Base-by-base conservation (phyloP, 1,140 invertebrate species). In the Apis laboriosa region DNA sequence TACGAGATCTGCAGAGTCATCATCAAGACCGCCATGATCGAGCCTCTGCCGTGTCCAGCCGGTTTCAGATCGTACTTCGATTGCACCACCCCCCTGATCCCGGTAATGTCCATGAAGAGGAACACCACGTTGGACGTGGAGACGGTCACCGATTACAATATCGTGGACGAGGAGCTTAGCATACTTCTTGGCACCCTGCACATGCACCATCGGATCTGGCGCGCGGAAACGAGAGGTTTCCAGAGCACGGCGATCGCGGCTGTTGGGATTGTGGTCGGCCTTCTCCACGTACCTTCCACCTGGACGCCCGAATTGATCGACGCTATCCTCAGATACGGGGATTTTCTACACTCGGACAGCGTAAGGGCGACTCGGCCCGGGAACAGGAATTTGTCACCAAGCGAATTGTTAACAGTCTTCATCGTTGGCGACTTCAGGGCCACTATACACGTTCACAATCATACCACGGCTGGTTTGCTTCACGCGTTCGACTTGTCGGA, bases 201-300 rank as follows among this genome's bases (percentile, higher is more conserved):
- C 58, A 91, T 92, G 89, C 49, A 74, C 49, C 85, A 90, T 71
- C 77, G 56, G 11, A 49, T 5, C 1, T 91, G 92, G 71, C 53
- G 53, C 11, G 24, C 83, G 0, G 75, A 75, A 28, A 90, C 60
- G 60, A 86, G 92, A 43, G 90, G 90, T 13, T 76, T 88, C 3
- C 92, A 93, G 56, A 92, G 92, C n/a, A 93, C 89, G 1, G 92
- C 93, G 0, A 90, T 93, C 0, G 89, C 92, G 1, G 88, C 84
- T 2, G 89, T 92, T 0, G 90, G 90, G 0, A 86, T 92, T 7
- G 90, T 90, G 0, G 80, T 93, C 0, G 88, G 90, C 0, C 21
- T 89, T 1, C 74, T 93, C 0, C 92, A 92, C 77, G 89, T 89
- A 0, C 93, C 92, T 0, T 91, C 90, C 0, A 90, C 88, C 1